Evolutionary conservation across 2,797 vertebrate species (phyloP), one percentile per base, ranked within the genome.

Genomic region (Lerista edwardsae): DNA sequence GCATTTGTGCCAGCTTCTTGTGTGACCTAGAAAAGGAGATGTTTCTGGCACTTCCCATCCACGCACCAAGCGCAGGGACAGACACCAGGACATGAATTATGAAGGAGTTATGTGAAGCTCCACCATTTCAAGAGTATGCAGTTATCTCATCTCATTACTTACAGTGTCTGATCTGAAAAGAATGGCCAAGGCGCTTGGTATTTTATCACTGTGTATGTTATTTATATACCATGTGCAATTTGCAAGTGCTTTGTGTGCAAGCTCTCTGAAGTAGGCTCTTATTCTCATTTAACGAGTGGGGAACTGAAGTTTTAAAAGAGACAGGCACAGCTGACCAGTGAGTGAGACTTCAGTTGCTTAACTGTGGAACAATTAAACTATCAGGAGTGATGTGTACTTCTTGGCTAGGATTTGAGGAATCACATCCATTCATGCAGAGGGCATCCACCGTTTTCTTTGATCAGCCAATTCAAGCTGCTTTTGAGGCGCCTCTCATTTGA

Each of bases 1-100:
- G 31, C 67, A 51, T 62, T 71, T 71, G 57, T 64, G 55, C 55
- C 71, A 71, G 75, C 65, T 61, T 44, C 36, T 68, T 61, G 59
- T 1, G 12, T 84, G 82, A 71, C 65, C 75, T 71, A 77, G 65
- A 81, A 86, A 76, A 61, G 61, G 57, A 71, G 41, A 82, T 62
- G 59, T 77, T 71, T 64, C 34, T 76, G 31, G 57, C 65, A 86
- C 31, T 86, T 71, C 74, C 79, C 41, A 69, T 69, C 73, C 19
- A 76, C 4, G 80, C 71, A 67, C 44, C 55, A 41, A 61, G 41
- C 17, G 14, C 19, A 59, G 67, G 83, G 80, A 82, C 39, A 77
- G 65, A 39, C 62, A 76, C 44, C 4, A 8, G 6, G 39, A n/a
- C 36, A 77, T 87, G 57, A 87, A 84, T 84, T 84, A 84, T 77